Conservation (phyloP, 2,888 invertebrate species). For the Limnephilus auricula region DNA sequence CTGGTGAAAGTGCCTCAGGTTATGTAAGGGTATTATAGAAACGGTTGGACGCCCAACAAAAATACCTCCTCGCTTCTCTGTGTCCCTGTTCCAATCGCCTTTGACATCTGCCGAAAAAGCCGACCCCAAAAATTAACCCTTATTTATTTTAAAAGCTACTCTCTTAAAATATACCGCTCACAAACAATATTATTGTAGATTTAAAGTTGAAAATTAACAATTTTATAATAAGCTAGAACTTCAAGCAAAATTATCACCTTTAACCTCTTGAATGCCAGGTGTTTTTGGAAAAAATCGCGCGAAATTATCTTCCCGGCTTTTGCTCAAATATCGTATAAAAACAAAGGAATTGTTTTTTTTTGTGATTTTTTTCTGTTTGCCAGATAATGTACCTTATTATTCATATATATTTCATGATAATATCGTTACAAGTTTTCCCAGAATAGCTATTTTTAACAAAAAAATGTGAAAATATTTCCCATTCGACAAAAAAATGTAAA, state of each 20-base stretch:
- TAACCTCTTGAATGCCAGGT: too few species aligned
- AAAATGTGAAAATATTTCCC: too few species aligned
- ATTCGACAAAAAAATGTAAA: too few species aligned
- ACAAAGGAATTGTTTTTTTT: too few species aligned
- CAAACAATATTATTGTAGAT: background rate
- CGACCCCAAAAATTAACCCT: conserved; percentile 37
- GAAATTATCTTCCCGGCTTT: too few species aligned
- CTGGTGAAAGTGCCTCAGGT: conserved; percentile 43
- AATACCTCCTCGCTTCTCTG: conserved; percentile 57
- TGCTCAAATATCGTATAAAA: too few species aligned
- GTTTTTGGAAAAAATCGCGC: too few species aligned
- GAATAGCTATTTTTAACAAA: too few species aligned
- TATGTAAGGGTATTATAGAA: conserved; percentile 17
- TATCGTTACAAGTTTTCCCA: too few species aligned
- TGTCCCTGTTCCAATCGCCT: conserved; percentile 50
- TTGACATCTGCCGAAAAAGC: conserved; percentile 60
- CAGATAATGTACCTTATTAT: too few species aligned
- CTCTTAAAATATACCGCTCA: background rate
- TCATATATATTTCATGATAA: too few species aligned
- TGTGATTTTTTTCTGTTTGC: too few species aligned
- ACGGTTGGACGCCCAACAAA: conserved; percentile 62
- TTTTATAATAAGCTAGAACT: background rate
- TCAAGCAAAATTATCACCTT: background rate
- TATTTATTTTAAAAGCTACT: background rate
- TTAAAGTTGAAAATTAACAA: background rate